Evolutionary conservation across 2,888 invertebrate genomes (phyloP).

Genomic region (Amphipyra berbera): DNA sequence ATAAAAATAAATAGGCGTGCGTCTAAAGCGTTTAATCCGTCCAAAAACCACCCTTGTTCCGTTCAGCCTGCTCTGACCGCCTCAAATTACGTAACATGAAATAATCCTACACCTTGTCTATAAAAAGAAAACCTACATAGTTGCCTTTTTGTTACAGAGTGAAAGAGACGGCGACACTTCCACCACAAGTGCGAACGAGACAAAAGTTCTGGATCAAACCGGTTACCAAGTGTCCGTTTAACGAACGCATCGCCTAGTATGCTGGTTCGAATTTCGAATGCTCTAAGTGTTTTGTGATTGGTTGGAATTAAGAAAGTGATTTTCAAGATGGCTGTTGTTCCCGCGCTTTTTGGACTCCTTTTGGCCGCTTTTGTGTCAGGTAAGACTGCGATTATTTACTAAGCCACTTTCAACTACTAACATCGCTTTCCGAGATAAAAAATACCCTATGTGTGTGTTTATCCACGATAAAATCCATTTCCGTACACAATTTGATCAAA

Average conservation of each 20-base stretch:
- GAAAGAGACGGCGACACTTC: conserved; percentile 65
- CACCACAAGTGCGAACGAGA: conserved; percentile 65
- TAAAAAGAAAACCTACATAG: conserved; percentile 63
- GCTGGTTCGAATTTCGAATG: conserved; percentile 70
- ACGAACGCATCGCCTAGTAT: conserved; percentile 79
- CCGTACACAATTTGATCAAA: background rate
- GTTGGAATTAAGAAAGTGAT: conserved; percentile 71
- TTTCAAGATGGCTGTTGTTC: conserved; percentile 82
- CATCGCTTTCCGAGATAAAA: no score
- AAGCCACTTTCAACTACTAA: no score
- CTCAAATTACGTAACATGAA: conserved; percentile 59
- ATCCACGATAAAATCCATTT: background rate
- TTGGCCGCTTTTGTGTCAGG: conserved; percentile 80
- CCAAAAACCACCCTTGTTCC: conserved; percentile 18
- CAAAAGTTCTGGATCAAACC: conserved; percentile 72
- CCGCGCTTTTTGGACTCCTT: conserved; percentile 84
- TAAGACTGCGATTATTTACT: conserved; percentile 60
- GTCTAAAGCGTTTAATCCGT: conserved; percentile 27
- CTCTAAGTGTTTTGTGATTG: conserved; percentile 68
- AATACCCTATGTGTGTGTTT: background rate
- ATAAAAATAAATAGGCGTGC: conserved; percentile 23
- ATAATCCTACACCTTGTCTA: conserved; percentile 58
- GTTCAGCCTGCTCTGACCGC: conserved; percentile 5
- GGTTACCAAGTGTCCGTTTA: conserved; percentile 71
- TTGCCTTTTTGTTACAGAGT: conserved; percentile 84